Conservation (phyloP, 2,797 vertebrate species). For the Rhynchonycteris naso region DNA sequence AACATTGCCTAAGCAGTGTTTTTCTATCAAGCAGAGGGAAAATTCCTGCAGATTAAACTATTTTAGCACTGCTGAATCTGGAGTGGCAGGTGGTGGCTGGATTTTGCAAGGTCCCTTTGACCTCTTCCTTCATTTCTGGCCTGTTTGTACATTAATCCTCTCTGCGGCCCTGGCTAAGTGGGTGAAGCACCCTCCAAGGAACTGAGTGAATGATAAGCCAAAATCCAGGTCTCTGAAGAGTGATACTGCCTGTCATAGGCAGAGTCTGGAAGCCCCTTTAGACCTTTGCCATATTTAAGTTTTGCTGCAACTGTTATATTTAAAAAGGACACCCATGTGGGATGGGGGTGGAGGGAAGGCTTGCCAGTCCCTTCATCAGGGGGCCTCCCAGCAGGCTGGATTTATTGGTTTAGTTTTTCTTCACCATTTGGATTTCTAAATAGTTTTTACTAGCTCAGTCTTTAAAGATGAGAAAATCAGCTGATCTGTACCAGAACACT, state of each 20-base stretch:
- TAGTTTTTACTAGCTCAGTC: conserved; percentile 17
- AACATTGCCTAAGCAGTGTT: neutral
- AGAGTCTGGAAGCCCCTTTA: neutral
- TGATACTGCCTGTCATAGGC: neutral
- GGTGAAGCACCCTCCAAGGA: neutral
- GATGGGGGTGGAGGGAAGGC: neutral
- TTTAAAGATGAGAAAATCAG: neutral
- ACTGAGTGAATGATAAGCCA: neutral
- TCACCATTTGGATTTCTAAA: conserved; percentile 40
- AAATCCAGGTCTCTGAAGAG: neutral
- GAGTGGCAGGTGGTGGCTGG: conserved; percentile 24
- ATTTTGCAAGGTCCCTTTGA: conserved; percentile 8
- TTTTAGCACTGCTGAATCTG: neutral
- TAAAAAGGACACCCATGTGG: neutral
- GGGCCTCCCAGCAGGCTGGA: neutral
- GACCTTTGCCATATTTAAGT: neutral
- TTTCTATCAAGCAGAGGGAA: conserved; percentile 13
- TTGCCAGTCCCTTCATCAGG: neutral
- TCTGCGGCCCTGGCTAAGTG: neutral
- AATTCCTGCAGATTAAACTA: neutral
- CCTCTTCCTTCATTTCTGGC: neutral
- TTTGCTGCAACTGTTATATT: neutral
- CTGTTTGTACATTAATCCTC: neutral
- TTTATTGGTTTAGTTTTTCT: neutral
- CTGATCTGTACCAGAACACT: neutral